Percentiles rank a stretch among this genome's conserved stretches.
These are phyloP conservation scores for Daphoenositta chrysoptera DNA, from an alignment of 2,113 vertebrate species.

Conservation along the genomic window DNA sequence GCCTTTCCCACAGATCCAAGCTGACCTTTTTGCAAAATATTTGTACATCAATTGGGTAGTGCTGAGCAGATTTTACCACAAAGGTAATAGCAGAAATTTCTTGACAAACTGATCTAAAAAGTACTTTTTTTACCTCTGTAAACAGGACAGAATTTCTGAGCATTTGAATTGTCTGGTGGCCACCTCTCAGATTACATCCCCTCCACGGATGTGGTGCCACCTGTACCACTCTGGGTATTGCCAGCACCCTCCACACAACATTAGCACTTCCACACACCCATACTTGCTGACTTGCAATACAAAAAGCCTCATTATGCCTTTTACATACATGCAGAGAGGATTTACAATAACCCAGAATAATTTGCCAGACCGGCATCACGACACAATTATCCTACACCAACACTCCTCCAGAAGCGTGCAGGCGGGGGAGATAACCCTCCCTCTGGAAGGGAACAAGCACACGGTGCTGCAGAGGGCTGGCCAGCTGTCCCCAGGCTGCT, in stretches of 20 bases:
- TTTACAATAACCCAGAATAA: neutral
- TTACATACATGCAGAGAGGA: neutral
- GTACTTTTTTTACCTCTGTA: neutral
- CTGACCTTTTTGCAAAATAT: neutral
- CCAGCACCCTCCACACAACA: neutral
- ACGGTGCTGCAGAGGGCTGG: neutral
- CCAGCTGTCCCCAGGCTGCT: neutral
- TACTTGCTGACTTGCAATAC: neutral
- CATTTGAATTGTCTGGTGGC: neutral
- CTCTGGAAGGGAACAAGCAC: neutral
- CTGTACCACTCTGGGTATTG: too few relatives aligned
- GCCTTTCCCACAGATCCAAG: neutral
- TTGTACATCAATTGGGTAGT: neutral
- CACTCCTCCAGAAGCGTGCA: neutral
- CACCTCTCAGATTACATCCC: neutral
- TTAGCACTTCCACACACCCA: too few relatives aligned
- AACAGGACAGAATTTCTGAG: neutral
- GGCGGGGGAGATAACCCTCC: neutral
- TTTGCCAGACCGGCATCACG: accelerated
- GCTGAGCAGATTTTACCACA: neutral
- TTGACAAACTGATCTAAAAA: neutral
- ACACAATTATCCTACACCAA: accelerated
- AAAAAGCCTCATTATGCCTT: neutral
- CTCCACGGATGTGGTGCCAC: accelerated
- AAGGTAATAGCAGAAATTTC: neutral